Evolutionary conservation across 2,888 invertebrate species (phyloP).

Genomic region (Drosophila colorata): DNA sequence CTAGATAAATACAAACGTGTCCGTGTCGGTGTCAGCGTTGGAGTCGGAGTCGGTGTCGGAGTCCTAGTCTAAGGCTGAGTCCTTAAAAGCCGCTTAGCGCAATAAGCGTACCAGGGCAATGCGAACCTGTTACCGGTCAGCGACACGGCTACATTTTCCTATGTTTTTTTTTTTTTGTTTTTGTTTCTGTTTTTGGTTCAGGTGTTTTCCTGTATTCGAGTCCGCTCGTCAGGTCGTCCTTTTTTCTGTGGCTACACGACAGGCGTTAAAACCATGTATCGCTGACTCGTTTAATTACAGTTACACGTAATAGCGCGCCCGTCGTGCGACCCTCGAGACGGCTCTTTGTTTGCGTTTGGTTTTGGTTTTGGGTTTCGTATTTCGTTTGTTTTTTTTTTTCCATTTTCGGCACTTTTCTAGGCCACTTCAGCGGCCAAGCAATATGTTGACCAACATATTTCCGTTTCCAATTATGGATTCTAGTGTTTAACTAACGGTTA

Average conservation of each 20-base stretch:
- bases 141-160: background rate
- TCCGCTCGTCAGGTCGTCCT: conserved; percentile 20
- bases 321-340: conserved; percentile 10
- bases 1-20: conserved; percentile 69
- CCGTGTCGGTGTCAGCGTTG: conserved; percentile 24
- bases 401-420: conserved; percentile 26
- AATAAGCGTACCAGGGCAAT: conserved; percentile 51
- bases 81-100: conserved; percentile 80
- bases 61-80: conserved; percentile 39
- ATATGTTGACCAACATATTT: conserved; percentile 62
- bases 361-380: conserved; percentile 25
- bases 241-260: conserved; percentile 60
- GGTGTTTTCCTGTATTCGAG: conserved; percentile 39
- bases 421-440: conserved; percentile 36
- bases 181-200: conserved; percentile 35
- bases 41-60: conserved; percentile 10
- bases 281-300: conserved; percentile 80
- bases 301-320: conserved; percentile 70
- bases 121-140: conserved; percentile 68
- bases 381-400: conserved; percentile 16
- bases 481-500: conserved; percentile 39
- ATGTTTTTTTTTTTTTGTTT: conserved; percentile 6
- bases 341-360: conserved; percentile 16
- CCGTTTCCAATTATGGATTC: conserved; percentile 57
- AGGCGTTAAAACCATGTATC: conserved; percentile 80